Evolutionary conservation across 2,113 vertebrate genomes (phyloP).

Genomic region (Crotophaga sulcirostris): DNA sequence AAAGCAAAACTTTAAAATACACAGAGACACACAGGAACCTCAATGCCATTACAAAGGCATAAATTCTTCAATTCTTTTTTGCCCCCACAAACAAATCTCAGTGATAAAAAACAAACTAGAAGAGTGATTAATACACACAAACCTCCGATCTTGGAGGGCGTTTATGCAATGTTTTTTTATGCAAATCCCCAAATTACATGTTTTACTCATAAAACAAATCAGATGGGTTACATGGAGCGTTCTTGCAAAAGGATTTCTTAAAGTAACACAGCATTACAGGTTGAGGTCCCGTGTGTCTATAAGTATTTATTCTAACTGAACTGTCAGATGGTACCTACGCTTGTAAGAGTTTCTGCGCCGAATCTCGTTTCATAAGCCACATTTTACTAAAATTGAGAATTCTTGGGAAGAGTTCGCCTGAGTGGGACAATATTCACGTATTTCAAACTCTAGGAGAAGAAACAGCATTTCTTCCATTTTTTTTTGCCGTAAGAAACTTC

Average conservation of each 20-base stretch:
- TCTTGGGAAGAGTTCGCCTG: background rate
- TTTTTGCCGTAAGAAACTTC: background rate
- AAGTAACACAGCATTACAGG: background rate
- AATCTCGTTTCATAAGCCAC: background rate
- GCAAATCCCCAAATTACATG: background rate
- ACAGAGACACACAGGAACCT: background rate
- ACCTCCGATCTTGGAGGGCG: accelerated
- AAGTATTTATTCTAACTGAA: background rate
- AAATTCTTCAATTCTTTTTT: background rate
- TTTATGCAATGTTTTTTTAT: background rate
- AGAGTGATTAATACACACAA: background rate
- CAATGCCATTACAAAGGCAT: background rate
- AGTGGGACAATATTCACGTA: background rate
- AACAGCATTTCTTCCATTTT: background rate
- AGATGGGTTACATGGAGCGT: background rate
- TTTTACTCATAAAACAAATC: background rate
- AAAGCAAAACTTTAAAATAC: background rate
- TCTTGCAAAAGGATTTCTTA: background rate
- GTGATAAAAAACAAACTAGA: background rate
- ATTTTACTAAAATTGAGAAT: background rate
- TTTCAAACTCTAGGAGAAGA: background rate
- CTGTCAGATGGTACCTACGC: background rate
- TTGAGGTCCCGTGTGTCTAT: accelerated
- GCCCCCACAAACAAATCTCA: background rate
- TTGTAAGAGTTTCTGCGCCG: background rate